Percentiles rank a stretch among this genome's conserved stretches.
Conservation (phyloP, 2,113 vertebrate species). For the Cariama cristata region DNA sequence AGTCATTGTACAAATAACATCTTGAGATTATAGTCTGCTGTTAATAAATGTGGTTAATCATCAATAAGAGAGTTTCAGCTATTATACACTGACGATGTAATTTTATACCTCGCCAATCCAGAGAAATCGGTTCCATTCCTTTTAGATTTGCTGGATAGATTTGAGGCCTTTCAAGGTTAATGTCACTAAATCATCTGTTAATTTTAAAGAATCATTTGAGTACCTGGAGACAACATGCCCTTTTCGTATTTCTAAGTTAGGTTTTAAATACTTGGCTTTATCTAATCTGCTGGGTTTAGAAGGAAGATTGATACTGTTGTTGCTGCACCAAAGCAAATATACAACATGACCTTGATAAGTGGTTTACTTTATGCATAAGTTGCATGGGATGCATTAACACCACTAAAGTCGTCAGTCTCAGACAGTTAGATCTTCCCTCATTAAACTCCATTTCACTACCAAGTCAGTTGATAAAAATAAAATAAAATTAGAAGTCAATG, state of each 20-base stretch:
- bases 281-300: background rate
- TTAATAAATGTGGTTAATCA: slow-evolving; percentile 74
- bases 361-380: background rate
- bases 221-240: slow-evolving; percentile 1
- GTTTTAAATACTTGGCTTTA: slow-evolving; percentile 12
- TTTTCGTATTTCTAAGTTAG: background rate
- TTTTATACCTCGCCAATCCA: slow-evolving; percentile 73
- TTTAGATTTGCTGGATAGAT: slow-evolving; percentile 54
- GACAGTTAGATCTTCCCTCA: slow-evolving; percentile 42
- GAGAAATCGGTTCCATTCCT: slow-evolving; percentile 61
- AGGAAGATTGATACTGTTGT: background rate
- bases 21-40: slow-evolving; percentile 25
- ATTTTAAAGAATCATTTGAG: slow-evolving; percentile 60
- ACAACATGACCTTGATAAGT: slow-evolving; percentile 39
- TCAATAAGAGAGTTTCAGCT: slow-evolving; percentile 65
- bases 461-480: slow-evolving; percentile 16
- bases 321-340: slow-evolving; percentile 35
- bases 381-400: slow-evolving; percentile 18
- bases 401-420: slow-evolving; percentile 21
- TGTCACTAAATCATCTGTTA: slow-evolving; percentile 59
- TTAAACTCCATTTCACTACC: slow-evolving; percentile 23
- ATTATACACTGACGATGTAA: slow-evolving; percentile 63
- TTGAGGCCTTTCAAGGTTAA: slow-evolving; percentile 66
- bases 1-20: slow-evolving; percentile 61
- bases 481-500: background rate